Evolutionary conservation across 1,140 invertebrate genomes (phyloP).

Genomic region (Drosophila nigromelanica): DNA sequence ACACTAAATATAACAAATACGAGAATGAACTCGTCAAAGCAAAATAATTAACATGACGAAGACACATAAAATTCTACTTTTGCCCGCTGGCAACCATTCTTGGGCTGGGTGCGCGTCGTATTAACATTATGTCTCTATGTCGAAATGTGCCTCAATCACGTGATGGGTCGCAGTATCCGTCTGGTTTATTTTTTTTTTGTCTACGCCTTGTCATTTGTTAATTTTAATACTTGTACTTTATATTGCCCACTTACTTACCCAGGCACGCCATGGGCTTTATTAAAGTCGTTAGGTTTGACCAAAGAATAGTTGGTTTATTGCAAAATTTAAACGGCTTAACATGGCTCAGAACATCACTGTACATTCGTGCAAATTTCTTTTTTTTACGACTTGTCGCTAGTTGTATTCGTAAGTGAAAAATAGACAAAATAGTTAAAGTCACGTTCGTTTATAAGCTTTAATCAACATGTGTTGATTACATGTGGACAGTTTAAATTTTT

Average conservation of each 20-base stretch:
- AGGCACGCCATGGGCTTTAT: neutral
- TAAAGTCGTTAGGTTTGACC: constrained; percentile 5
- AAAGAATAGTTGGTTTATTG: neutral
- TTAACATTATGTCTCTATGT: constrained; percentile 36
- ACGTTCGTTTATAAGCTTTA: constrained; percentile 16
- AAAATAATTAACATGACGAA: constrained; percentile 80
- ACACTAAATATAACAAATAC: constrained; percentile 38
- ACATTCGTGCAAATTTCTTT: constrained; percentile 72
- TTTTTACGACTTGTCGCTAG: constrained; percentile 63
- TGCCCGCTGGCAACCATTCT: constrained; percentile 4
- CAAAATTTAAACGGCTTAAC: constrained; percentile 41
- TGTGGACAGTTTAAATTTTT: neutral
- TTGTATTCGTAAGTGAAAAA: constrained; percentile 42
- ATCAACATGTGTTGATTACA: too few species aligned
- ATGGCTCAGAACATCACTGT: constrained; percentile 44
- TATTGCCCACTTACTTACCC: constrained; percentile 57
- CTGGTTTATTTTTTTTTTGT: constrained; percentile 10
- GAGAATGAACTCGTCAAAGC: constrained; percentile 40
- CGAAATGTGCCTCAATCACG: constrained; percentile 73
- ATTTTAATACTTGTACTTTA: constrained; percentile 75
- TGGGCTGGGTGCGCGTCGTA: constrained; percentile 53
- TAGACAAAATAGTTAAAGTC: constrained; percentile 59
- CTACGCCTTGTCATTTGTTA: constrained; percentile 71
- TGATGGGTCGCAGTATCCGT: constrained; percentile 46
- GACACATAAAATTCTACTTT: constrained; percentile 75